These are phyloP conservation scores for Limnothrissa miodon DNA, from an alignment of 2,113 vertebrate genomes.

Conservation along the genomic window DNA sequence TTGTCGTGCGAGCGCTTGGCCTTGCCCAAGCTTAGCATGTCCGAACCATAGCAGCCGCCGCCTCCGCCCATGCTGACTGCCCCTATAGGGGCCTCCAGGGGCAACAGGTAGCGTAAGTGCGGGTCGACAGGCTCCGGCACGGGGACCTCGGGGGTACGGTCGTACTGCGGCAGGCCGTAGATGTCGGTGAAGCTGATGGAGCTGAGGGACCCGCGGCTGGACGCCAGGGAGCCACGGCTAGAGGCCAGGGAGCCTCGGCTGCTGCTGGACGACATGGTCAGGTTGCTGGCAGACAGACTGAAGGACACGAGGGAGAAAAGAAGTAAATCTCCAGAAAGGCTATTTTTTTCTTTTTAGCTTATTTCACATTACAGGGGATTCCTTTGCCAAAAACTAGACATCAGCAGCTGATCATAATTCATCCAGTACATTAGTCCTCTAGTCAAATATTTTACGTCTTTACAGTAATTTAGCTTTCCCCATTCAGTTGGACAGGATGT, in stretches of 20 bases:
- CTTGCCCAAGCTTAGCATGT: slow-evolving; percentile 70
- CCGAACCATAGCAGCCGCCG: slow-evolving; percentile 56
- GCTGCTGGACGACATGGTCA: slow-evolving; percentile 94
- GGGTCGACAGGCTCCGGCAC: slow-evolving; percentile 64
- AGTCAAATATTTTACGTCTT: neutral
- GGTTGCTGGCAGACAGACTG: slow-evolving; percentile 91
- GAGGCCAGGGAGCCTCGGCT: slow-evolving; percentile 93
- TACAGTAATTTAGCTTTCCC: neutral
- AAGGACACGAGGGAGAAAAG: slow-evolving; percentile 34
- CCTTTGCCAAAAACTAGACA: too few species aligned
- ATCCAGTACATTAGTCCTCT: neutral
- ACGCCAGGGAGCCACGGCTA: slow-evolving; percentile 89
- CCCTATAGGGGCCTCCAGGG: slow-evolving; percentile 75
- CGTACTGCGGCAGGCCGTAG: slow-evolving; percentile 92
- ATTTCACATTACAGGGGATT: too few species aligned
- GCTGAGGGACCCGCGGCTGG: slow-evolving; percentile 94
- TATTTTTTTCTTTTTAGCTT: neutral
- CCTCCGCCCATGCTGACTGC: neutral
- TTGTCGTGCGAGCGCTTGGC: slow-evolving; percentile 86
- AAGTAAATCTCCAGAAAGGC: neutral
- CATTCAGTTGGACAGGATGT: neutral
- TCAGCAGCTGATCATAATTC: neutral
- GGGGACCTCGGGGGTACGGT: slow-evolving; percentile 73
- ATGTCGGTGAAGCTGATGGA: slow-evolving; percentile 97
- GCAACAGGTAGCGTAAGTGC: slow-evolving; percentile 82